Percentiles rank a stretch among this genome's conserved stretches.
These are phyloP conservation scores for Corythaeola cristata DNA, from an alignment of 2,113 vertebrate genomes.

Conservation along the genomic window DNA sequence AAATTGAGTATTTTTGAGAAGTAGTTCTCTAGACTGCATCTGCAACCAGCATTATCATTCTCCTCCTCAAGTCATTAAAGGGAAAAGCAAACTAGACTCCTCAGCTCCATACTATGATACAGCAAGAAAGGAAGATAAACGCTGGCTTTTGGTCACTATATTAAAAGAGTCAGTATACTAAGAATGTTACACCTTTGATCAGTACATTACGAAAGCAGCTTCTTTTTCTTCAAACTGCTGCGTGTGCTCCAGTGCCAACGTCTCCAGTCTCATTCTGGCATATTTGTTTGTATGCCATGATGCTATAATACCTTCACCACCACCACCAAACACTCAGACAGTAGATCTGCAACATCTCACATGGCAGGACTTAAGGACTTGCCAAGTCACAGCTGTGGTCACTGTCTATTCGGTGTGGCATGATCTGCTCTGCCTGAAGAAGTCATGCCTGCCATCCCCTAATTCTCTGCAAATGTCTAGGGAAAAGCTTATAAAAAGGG, in stretches of 20 bases:
- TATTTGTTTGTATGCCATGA: background rate
- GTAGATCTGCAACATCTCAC: background rate
- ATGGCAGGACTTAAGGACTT: background rate
- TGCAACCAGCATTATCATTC: background rate
- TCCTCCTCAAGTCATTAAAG: background rate
- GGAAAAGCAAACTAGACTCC: background rate
- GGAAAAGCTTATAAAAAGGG: background rate
- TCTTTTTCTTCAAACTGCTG: background rate
- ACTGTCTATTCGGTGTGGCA: background rate
- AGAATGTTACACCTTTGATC: background rate
- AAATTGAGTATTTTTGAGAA: background rate
- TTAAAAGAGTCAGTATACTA: background rate
- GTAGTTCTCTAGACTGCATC: background rate
- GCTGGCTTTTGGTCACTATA: background rate
- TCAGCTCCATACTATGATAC: background rate
- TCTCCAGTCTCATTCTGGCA: background rate
- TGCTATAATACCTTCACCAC: background rate
- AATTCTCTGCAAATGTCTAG: background rate
- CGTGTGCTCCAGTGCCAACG: background rate
- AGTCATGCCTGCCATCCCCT: background rate
- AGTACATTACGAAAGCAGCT: background rate
- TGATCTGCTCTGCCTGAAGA: background rate
- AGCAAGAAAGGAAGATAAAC: background rate
- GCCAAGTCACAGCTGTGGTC: background rate
- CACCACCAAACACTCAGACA: background rate